Conservation (phyloP, 2,797 vertebrate genomes). For the Strix occidentalis region DNA sequence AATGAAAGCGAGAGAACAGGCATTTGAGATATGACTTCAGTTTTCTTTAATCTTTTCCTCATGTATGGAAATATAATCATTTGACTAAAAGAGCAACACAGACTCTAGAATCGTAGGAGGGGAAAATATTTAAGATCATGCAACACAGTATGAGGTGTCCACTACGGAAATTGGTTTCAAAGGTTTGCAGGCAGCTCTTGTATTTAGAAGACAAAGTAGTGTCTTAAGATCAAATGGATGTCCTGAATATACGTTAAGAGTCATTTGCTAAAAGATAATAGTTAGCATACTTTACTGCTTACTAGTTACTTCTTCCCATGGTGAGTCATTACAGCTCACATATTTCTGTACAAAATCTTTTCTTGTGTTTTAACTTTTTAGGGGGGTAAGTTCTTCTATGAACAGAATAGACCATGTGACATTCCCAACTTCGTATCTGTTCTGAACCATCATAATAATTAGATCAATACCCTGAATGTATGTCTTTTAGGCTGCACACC, state of each 20-base stretch:
- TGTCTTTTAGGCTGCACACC: background rate
- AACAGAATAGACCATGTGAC: background rate
- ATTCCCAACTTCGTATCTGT: background rate
- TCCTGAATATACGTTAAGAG: background rate
- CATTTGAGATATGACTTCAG: background rate
- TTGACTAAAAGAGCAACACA: background rate
- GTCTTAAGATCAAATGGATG: background rate
- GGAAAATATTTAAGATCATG: background rate
- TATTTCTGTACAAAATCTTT: background rate
- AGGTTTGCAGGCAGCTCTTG: background rate
- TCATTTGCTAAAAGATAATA: background rate
- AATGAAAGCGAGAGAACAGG: background rate
- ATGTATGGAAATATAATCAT: background rate
- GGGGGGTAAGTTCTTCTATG: background rate
- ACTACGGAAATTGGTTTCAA: background rate
- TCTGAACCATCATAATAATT: background rate
- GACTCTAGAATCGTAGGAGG: background rate
- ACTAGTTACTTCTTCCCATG: background rate
- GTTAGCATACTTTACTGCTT: background rate
- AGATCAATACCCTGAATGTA: background rate
- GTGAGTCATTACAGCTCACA: background rate
- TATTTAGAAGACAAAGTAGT: background rate
- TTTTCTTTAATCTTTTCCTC: conserved; percentile 4
- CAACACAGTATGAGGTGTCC: background rate
- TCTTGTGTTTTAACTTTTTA: background rate